Evolutionary conservation across 2,113 vertebrate species (phyloP).

Genomic region (Neogale vison): DNA sequence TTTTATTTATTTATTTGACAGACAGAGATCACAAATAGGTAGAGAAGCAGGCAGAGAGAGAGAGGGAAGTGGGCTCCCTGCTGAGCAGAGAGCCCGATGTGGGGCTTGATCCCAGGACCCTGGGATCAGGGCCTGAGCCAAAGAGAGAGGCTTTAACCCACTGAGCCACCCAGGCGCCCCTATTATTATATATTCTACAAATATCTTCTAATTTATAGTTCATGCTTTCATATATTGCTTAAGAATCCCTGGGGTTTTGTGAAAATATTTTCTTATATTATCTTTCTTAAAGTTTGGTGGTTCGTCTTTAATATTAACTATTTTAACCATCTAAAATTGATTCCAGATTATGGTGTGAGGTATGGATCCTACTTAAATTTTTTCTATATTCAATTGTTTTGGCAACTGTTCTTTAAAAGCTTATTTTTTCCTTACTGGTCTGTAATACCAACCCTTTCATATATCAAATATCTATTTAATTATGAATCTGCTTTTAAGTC

Average conservation of each 20-base stretch:
- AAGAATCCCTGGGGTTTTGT: neutral
- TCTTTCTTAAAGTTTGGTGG: neutral
- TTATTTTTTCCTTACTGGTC: neutral
- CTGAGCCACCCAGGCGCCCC: no score
- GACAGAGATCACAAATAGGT: no score
- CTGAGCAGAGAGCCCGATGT: no score
- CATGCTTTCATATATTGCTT: neutral
- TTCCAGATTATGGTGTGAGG: neutral
- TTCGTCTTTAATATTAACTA: neutral
- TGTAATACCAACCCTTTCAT: neutral
- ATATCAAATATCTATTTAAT: neutral
- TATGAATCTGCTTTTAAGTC: neutral
- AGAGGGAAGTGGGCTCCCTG: no score
- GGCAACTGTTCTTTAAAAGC: neutral
- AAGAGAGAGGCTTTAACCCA: no score
- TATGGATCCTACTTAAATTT: neutral
- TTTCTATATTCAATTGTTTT: neutral
- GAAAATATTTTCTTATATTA: neutral
- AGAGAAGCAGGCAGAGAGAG: no score
- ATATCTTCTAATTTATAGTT: neutral
- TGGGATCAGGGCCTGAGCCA: no score
- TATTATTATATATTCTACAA: neutral
- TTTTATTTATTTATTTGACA: no score
- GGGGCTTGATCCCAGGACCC: no score
- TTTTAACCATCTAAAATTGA: neutral